Evolutionary conservation across 2,797 vertebrate species (phyloP).

Genomic region (Smutsia gigantea): DNA sequence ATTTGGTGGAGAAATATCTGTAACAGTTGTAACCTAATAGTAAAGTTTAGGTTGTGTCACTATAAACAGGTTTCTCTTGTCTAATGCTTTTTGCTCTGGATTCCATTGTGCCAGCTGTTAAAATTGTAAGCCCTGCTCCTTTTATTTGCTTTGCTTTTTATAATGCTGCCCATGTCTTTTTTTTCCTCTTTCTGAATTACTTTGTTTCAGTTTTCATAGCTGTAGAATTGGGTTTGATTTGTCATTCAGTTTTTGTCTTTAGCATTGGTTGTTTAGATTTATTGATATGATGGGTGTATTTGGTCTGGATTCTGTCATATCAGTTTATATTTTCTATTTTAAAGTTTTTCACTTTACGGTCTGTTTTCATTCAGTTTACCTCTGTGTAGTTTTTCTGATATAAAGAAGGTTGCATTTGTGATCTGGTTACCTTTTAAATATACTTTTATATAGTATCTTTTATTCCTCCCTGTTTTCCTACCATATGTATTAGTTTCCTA

Average conservation of each 20-base stretch:
- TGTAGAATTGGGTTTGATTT: background rate
- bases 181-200: constrained; percentile 24
- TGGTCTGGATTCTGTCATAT: background rate
- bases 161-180: background rate
- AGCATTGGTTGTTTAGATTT: background rate
- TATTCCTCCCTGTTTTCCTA: background rate
- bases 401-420: background rate
- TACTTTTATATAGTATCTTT: background rate
- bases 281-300: background rate
- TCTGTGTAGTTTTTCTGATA: background rate
- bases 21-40: background rate
- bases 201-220: background rate
- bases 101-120: background rate
- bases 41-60: background rate
- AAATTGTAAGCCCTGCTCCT: background rate
- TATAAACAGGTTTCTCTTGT: background rate
- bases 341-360: background rate
- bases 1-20: background rate
- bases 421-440: background rate
- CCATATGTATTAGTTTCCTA: background rate
- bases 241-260: constrained; percentile 26
- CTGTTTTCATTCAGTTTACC: constrained; percentile 38
- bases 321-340: constrained; percentile 33
- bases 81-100: background rate
- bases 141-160: background rate